Percentiles rank a stretch among this genome's conserved stretches.
Conservation (phyloP, 2,113 vertebrate species). For the Vimba vimba region DNA sequence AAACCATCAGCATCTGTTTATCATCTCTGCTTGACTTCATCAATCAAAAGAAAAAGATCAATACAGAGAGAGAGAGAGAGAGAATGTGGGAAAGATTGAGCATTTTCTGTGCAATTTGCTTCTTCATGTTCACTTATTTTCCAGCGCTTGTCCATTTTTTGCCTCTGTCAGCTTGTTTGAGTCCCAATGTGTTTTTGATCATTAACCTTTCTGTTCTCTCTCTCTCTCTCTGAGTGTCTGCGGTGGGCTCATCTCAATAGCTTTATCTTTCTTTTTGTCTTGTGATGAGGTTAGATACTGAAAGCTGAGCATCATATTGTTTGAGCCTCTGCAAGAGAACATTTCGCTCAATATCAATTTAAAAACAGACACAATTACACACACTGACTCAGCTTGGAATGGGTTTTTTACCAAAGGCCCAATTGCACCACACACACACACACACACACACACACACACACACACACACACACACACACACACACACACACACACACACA, state of each 20-base stretch:
- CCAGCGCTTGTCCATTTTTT: conserved; percentile 55
- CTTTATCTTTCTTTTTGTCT: conserved; percentile 39
- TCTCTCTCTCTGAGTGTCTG: conserved; percentile 21
- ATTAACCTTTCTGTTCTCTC: conserved; percentile 27
- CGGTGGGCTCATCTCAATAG: not conserved
- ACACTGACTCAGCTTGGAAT: conserved; percentile 18
- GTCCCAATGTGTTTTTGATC: conserved; percentile 12
- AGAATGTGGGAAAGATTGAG: conserved; percentile 1
- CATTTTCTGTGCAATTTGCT: conserved; percentile 49
- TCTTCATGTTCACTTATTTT: conserved; percentile 52
- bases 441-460: conserved; percentile 26
- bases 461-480: conserved; percentile 15
- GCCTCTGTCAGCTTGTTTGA: conserved; percentile 37
- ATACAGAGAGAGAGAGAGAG: conserved; percentile 28
- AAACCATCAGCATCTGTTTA: conserved; percentile 47
- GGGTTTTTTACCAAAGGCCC: not conserved
- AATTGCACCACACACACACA: conserved; percentile 24
- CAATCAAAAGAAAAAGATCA: conserved; percentile 30
- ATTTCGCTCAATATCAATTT: conserved; percentile 28
- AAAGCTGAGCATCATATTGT: conserved; percentile 19
- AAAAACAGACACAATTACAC: conserved; percentile 40
- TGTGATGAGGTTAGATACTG: conserved; percentile 40
- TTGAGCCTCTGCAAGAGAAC: not conserved
- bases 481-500: conserved; percentile 19
- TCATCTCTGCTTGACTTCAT: conserved; percentile 51